These are phyloP conservation scores for Hanleya hanleyi DNA, from an alignment of 2,888 invertebrate genomes.

Conservation along the genomic window DNA sequence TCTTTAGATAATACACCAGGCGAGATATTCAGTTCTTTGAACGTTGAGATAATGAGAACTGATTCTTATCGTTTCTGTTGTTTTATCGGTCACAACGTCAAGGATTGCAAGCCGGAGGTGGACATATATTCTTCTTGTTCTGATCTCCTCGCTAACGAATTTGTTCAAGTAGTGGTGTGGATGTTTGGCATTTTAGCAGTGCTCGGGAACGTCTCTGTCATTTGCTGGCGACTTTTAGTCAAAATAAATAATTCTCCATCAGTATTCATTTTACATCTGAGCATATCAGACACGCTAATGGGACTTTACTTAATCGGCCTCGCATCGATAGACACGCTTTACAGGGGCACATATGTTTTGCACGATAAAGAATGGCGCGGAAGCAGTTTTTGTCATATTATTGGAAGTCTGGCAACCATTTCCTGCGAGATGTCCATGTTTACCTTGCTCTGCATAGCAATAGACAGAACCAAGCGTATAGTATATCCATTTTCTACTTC, in stretches of 20 bases:
- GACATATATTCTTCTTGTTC: conserved; percentile 48
- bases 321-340: conserved; percentile 76
- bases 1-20: background rate
- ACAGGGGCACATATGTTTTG: conserved; percentile 77
- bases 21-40: background rate
- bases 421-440: conserved; percentile 48
- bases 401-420: conserved; percentile 75
- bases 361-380: conserved; percentile 78
- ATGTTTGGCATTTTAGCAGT: conserved; percentile 78
- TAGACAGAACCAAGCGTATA: conserved; percentile 47
- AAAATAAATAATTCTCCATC: conserved; percentile 62
- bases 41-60: background rate
- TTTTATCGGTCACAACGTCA: conserved; percentile 7
- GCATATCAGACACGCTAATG: conserved; percentile 80
- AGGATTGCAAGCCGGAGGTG: conserved; percentile 40
- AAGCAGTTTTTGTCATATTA: conserved; percentile 77
- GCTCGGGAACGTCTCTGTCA: conserved; percentile 77
- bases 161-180: conserved; percentile 77
- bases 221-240: conserved; percentile 6
- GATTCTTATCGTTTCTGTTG: conserved; percentile 1
- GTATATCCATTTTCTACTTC: conserved; percentile 37
- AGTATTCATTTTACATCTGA: conserved; percentile 79
- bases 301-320: conserved; percentile 79
- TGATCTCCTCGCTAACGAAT: conserved; percentile 42
- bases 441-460: conserved; percentile 43